Conservation (phyloP, 2,113 vertebrate genomes). For the Cyanoramphus novaezelandiae region DNA sequence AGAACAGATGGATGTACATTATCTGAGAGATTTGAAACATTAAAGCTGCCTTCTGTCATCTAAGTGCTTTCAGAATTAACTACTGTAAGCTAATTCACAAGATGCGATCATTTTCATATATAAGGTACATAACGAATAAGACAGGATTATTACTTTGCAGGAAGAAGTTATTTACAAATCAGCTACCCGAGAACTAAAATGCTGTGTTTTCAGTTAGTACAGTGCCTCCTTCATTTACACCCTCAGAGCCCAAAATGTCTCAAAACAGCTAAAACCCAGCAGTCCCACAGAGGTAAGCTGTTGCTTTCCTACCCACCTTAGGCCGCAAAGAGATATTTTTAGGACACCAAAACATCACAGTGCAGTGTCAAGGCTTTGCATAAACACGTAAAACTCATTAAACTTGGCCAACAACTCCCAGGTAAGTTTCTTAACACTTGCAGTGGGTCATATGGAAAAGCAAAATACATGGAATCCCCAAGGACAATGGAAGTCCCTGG, state of each 20-base stretch:
- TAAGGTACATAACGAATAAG: neutral
- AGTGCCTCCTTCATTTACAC: neutral
- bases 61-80: conserved; percentile 42
- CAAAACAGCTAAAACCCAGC: neutral
- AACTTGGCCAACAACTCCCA: neutral
- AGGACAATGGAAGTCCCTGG: neutral
- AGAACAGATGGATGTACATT: conserved; percentile 52
- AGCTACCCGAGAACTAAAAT: neutral
- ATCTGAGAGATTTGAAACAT: conserved; percentile 42
- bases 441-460: neutral
- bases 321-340: neutral
- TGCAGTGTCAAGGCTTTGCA: neutral
- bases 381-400: neutral
- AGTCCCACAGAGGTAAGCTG: neutral
- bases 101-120: neutral
- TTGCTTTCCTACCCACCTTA: neutral
- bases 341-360: neutral
- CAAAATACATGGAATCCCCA: neutral
- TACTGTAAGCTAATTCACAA: conserved; percentile 4
- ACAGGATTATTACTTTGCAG: neutral
- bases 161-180: neutral
- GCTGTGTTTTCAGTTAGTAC: neutral
- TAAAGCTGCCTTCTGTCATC: conserved; percentile 28
- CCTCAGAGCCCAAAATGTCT: neutral
- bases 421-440: neutral